Conservation (phyloP, 2,797 vertebrate species). For the Sarcophilus harrisii region DNA sequence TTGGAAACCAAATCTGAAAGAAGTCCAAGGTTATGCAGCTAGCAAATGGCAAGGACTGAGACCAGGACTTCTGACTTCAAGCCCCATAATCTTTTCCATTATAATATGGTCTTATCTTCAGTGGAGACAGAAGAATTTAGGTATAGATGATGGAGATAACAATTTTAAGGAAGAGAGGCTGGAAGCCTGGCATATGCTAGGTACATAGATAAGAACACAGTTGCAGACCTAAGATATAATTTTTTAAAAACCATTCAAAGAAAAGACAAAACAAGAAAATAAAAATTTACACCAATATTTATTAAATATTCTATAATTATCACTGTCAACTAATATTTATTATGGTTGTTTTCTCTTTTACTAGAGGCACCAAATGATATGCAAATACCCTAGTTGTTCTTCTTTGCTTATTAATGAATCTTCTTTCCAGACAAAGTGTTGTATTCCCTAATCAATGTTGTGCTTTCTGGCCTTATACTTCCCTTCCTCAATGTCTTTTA, state of each 20-base stretch:
- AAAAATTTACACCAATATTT: background rate
- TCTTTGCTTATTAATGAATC: background rate
- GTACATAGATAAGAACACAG: background rate
- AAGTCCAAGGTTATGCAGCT: background rate
- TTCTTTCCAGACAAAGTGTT: background rate
- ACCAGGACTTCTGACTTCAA: background rate
- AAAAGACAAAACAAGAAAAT: background rate
- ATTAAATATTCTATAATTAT: background rate
- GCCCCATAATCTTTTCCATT: background rate
- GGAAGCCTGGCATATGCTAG: background rate
- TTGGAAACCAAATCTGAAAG: background rate
- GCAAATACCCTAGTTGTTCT: background rate
- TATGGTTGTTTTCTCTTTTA: background rate
- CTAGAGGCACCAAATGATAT: background rate
- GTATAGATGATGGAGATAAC: background rate
- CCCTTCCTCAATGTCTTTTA: background rate
- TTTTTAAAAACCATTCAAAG: background rate
- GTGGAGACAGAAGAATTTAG: background rate
- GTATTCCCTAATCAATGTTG: background rate
- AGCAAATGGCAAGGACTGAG: background rate
- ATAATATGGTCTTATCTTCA: background rate
- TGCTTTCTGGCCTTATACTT: background rate
- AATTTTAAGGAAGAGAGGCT: background rate
- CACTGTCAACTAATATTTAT: background rate
- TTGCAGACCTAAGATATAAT: accelerated